phyloP scores from a whole-genome alignment of 2,797 vertebrate species.

The Apogon hyalosoma region DNA sequence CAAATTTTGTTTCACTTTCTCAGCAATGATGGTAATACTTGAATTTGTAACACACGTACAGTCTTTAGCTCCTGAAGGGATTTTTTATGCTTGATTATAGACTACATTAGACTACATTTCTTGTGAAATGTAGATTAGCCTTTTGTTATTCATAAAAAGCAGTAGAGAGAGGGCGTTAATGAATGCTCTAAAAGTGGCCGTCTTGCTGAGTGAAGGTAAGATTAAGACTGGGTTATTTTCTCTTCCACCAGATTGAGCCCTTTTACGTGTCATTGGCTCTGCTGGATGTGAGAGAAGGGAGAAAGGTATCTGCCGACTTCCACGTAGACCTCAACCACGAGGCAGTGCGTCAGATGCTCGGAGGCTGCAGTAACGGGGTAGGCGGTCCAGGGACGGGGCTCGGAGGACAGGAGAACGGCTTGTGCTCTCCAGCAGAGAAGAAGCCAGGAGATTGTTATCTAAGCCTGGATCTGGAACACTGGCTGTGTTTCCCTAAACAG shows the following conservation, averaged over 20 bases:
- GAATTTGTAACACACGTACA: neutral
- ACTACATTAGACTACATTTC: no score
- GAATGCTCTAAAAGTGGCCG: neutral
- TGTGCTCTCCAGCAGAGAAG: conserved; percentile 78
- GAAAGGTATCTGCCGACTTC: conserved; percentile 97
- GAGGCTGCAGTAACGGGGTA: conserved; percentile 56
- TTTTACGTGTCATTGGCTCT: conserved; percentile 94
- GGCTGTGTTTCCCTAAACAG: conserved; percentile 95
- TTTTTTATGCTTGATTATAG: neutral
- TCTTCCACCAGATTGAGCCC: conserved; percentile 89
- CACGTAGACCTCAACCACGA: conserved; percentile 94
- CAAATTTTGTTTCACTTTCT: neutral
- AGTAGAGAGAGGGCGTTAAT: neutral
- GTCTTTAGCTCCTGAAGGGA: neutral
- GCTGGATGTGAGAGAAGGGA: conserved; percentile 90
- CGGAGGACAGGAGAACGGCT: conserved; percentile 86
- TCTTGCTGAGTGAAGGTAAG: neutral
- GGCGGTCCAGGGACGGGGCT: conserved; percentile 30
- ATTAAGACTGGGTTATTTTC: conserved; percentile 17
- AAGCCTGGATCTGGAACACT: conserved; percentile 89
- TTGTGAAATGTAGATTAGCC: no score
- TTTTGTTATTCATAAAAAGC: neutral
- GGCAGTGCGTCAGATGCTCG: conserved; percentile 83
- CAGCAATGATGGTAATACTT: neutral
- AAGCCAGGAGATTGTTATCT: conserved; percentile 88